These are phyloP conservation scores for Hybognathus amarus DNA, from an alignment of 2,797 vertebrate species.

Conservation along the genomic window DNA sequence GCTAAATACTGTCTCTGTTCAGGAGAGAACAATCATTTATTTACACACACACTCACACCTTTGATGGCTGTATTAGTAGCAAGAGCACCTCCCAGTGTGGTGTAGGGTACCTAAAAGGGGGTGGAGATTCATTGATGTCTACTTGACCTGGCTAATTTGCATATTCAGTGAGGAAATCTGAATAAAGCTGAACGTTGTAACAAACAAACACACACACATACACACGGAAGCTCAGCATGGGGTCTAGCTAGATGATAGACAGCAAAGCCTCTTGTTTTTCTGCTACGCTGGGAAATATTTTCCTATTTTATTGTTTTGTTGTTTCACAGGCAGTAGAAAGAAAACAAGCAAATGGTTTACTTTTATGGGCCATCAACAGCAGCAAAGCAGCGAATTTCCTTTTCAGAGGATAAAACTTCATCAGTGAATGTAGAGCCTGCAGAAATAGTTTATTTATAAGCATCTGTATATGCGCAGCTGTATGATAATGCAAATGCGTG, in stretches of 20 bases:
- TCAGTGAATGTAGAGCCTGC: slow-evolving; percentile 32
- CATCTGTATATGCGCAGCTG: neutral
- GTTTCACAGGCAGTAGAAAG: slow-evolving; percentile 23
- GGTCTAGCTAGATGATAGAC: slow-evolving; percentile 68
- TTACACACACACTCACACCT: slow-evolving; percentile 30
- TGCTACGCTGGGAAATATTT: slow-evolving; percentile 31
- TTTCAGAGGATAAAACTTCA: slow-evolving; percentile 18
- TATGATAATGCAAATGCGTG: slow-evolving; percentile 18
- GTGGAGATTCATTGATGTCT: slow-evolving; percentile 71
- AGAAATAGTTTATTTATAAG: slow-evolving; percentile 29
- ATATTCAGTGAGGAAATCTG: slow-evolving; percentile 76
- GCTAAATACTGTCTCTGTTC: slow-evolving; percentile 42
- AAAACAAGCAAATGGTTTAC: slow-evolving; percentile 38
- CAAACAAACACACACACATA: slow-evolving; percentile 26
- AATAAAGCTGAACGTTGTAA: slow-evolving; percentile 67
- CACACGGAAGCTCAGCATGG: slow-evolving; percentile 55
- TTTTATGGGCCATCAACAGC: slow-evolving; percentile 41
- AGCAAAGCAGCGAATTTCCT: slow-evolving; percentile 18
- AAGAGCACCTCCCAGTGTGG: slow-evolving; percentile 21
- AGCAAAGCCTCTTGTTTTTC: slow-evolving; percentile 58
- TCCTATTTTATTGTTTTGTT: slow-evolving; percentile 32
- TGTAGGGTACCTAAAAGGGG: slow-evolving; percentile 48
- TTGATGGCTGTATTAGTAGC: slow-evolving; percentile 33
- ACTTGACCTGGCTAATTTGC: slow-evolving; percentile 75
- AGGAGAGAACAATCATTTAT: slow-evolving; percentile 36